Evolutionary conservation across 2,797 vertebrate genomes (phyloP), one percentile per base, ranked within the genome.

Genomic region (Tragopan temminckii): DNA sequence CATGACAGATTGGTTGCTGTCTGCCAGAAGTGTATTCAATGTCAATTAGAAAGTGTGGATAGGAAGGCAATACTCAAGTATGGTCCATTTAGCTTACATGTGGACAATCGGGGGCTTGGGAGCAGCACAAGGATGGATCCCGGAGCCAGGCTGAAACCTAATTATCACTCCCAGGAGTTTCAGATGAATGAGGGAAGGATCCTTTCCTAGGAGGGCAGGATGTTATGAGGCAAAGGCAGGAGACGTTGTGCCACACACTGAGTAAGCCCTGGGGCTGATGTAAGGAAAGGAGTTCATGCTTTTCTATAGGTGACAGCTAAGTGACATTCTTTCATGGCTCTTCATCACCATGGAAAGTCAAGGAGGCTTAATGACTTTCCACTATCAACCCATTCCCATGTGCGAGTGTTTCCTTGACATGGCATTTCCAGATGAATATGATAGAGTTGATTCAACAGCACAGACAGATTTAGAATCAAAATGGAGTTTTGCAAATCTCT

Each of bases 91-190:
- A 55, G 66, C 71, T 93, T 64, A 27, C 50, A 53, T 23, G 62
- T 2, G 4, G 50, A 33, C 63, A 69, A 0, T 0, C 7, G 2
- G 1, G 5, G 38, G 66, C 42, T 80, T 52, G 46, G 53, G 62
- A 85, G 59, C 0, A 2, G 58, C 29, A n/a, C 36, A 57, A 38
- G 55, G 72, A 90, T 52, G 46, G 29, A 35, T 57, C 53, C 50
- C 6, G 20, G 71, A 48, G 38, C 45, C 43, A 38, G 53, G 31
- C 42, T 19, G 58, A 86, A 55, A n/a, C 59, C 50, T 50, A 18
- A 55, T 61, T 76, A 42, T 17, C 50, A 31, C 35, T 48, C 57
- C 48, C 45, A 55, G 59, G n/a, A 40, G 19, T 63, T 53, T 53
- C 38, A 33, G 18, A 50, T 24, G 11, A 27, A 21, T 35, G 29